Conservation (phyloP, 2,888 invertebrate species). For the Caenorhabditis sp. region DNA sequence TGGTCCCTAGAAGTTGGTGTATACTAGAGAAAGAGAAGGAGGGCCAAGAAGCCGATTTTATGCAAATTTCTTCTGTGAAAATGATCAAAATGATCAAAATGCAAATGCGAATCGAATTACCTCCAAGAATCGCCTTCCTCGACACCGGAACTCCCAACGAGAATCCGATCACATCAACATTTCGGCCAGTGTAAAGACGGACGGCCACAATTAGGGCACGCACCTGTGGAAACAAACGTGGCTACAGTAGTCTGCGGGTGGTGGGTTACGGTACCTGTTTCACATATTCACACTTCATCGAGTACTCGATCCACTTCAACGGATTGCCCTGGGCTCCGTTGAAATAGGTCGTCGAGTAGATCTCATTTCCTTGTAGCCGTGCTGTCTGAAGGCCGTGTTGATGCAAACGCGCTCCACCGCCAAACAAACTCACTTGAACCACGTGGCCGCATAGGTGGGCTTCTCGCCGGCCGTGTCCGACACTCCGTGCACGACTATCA, state of each 20-base stretch:
- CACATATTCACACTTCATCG: conserved; percentile 77
- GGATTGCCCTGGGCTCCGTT: conserved; percentile 78
- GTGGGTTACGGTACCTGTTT: conserved; percentile 59
- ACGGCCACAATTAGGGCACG: conserved; percentile 78
- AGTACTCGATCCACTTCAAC: conserved; percentile 77
- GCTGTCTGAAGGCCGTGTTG: too few relatives aligned
- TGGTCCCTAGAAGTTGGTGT: too few relatives aligned
- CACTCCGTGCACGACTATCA: conserved; percentile 78
- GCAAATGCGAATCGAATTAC: conserved; percentile 44
- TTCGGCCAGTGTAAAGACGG: conserved; percentile 76
- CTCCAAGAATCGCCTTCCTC: conserved; percentile 77
- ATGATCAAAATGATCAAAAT: not conserved
- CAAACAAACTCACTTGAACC: conserved; percentile 57
- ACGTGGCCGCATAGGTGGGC: conserved; percentile 69
- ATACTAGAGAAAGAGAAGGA: too few relatives aligned
- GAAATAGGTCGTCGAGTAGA: conserved; percentile 78
- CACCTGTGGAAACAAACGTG: conserved; percentile 60
- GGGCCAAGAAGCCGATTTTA: too few relatives aligned
- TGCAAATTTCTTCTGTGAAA: conserved; percentile 30
- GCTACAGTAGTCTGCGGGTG: too few relatives aligned
- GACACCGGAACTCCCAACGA: conserved; percentile 78
- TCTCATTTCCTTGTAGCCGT: too few relatives aligned
- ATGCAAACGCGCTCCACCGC: too few relatives aligned
- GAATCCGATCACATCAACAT: conserved; percentile 77
- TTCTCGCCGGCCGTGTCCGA: conserved; percentile 77